Percentiles rank a stretch among this genome's conserved stretches.
Conservation (phyloP, 2,888 invertebrate species). For the Hypsopygia costalis region DNA sequence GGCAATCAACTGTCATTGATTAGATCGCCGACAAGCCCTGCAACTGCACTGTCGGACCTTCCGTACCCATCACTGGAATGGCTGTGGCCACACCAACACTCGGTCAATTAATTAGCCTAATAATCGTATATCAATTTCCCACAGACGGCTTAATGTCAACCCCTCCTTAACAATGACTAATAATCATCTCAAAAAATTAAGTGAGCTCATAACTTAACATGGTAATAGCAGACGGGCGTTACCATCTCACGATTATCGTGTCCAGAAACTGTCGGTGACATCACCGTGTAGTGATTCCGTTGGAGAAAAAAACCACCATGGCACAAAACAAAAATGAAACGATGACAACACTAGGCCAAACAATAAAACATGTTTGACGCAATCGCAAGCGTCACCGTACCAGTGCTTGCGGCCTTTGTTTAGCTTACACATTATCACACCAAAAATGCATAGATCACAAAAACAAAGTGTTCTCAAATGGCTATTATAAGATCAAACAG, state of each 20-base stretch:
- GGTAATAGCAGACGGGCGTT: constrained; percentile 58
- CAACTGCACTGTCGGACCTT: constrained; percentile 26
- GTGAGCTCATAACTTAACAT: constrained; percentile 63
- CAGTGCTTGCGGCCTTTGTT: constrained; percentile 39
- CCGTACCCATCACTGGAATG: constrained; percentile 17
- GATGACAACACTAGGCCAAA: constrained; percentile 60
- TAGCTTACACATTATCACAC: constrained; percentile 51
- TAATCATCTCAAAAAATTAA: constrained; percentile 53
- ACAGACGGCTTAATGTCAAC: constrained; percentile 52
- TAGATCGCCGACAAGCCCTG: constrained; percentile 33
- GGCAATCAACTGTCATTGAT: constrained; percentile 63
- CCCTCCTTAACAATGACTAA: constrained; percentile 52
- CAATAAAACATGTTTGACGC: constrained; percentile 54
- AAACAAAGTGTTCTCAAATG: constrained; percentile 63
- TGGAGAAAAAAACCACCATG: constrained; percentile 54
- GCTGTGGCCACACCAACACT: constrained; percentile 41
- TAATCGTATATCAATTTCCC: constrained; percentile 67
- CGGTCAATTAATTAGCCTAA: constrained; percentile 53
- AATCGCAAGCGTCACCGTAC: constrained; percentile 44
- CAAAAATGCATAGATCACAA: constrained; percentile 62
- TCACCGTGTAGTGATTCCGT: constrained; percentile 55
- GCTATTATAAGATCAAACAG: constrained; percentile 62
- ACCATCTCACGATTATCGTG: constrained; percentile 61
- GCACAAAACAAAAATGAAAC: constrained; percentile 50
- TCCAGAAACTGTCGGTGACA: constrained; percentile 63